Conservation (phyloP, 2,888 invertebrate species). For the Tanytarsus gracilentus region DNA sequence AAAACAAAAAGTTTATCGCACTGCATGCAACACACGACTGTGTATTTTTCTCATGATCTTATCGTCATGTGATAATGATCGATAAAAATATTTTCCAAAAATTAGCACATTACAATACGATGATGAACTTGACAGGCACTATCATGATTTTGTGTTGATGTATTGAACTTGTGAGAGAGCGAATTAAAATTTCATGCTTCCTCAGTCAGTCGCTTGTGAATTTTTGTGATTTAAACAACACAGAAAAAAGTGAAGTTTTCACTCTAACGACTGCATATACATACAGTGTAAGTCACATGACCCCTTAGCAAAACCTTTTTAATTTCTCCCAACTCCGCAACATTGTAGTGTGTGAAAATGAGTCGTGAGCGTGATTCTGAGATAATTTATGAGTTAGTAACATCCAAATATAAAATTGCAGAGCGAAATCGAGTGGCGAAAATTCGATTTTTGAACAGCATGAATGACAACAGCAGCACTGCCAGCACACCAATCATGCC, state of each 20-base stretch:
- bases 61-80: conserved; percentile 25
- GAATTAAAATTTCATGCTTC: background rate
- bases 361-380: conserved; percentile 26
- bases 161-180: background rate
- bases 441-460: conserved; percentile 28
- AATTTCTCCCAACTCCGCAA: background rate
- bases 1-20: no score
- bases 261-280: background rate
- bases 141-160: background rate
- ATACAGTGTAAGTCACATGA: conserved; percentile 25
- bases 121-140: background rate
- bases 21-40: no score
- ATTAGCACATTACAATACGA: no score
- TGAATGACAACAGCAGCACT: background rate
- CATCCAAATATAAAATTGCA: conserved; percentile 29
- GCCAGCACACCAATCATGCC: background rate
- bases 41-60: no score
- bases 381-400: conserved; percentile 22
- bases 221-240: conserved; percentile 27
- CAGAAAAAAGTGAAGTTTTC: background rate
- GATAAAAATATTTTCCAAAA: no score
- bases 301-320: background rate
- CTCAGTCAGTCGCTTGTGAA: conserved; percentile 25
- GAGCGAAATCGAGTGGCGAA: conserved; percentile 30
- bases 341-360: conserved; percentile 9